Conservation (phyloP, 2,113 vertebrate species). For the Pipra filicauda region DNA sequence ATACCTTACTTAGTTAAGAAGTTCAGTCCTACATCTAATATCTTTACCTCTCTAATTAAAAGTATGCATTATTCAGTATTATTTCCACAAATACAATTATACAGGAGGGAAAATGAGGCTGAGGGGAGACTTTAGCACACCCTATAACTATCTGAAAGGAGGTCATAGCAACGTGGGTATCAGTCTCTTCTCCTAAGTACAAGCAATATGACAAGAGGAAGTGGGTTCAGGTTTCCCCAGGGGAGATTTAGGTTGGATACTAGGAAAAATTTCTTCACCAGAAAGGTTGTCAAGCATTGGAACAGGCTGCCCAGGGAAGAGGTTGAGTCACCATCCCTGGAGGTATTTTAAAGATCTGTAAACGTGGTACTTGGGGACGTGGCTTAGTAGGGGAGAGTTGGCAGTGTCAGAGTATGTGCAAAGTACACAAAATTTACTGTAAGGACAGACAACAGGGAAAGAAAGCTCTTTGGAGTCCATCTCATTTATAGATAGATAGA, state of each 20-base stretch:
- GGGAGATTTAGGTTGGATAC: background rate
- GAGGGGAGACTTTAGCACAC: background rate
- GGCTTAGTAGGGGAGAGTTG: background rate
- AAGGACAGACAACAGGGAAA: background rate
- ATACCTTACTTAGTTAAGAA: background rate
- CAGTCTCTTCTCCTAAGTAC: background rate
- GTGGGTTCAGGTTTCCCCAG: background rate
- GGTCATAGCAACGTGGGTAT: background rate
- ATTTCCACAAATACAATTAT: background rate
- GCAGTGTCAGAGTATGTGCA: background rate
- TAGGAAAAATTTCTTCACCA: background rate
- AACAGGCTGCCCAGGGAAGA: background rate
- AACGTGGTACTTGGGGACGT: rapidly evolving
- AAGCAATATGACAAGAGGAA: background rate
- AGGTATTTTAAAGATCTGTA: background rate
- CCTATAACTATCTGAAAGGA: background rate
- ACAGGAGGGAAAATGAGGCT: background rate
- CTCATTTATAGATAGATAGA: background rate
- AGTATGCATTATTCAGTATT: background rate
- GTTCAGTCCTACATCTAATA: background rate
- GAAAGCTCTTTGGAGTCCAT: background rate
- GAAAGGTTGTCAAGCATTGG: background rate
- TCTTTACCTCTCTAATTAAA: background rate
- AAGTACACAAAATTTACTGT: background rate
- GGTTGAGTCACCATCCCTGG: background rate